phyloP scores from a whole-genome alignment of 2,113 vertebrate species.

The Oxygymnocypris stewartii region DNA sequence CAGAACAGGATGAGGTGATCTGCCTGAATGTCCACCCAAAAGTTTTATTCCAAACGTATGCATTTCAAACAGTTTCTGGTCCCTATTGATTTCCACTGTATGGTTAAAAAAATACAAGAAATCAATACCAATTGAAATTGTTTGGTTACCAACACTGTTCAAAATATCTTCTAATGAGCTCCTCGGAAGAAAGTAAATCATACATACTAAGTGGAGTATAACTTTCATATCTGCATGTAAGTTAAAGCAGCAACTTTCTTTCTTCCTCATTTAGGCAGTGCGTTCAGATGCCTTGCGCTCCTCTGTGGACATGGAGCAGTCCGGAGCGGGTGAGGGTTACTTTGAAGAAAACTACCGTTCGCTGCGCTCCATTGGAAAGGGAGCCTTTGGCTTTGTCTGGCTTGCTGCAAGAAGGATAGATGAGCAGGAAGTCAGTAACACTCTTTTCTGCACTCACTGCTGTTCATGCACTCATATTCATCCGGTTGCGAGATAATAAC shows the following conservation, averaged over 20 bases:
- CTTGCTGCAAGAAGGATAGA: constrained; percentile 75
- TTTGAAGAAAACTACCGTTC: constrained; percentile 83
- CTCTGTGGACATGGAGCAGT: constrained; percentile 78
- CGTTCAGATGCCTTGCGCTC: constrained; percentile 70
- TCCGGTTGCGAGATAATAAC: background rate
- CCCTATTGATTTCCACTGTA: no score
- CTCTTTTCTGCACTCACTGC: background rate
- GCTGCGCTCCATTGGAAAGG: constrained; percentile 82
- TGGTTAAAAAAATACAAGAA: no score
- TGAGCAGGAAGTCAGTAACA: constrained; percentile 78
- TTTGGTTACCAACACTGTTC: no score
- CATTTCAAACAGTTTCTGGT: no score
- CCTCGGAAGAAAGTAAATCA: no score
- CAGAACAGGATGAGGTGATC: constrained; percentile 71
- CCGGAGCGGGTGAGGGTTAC: constrained; percentile 84
- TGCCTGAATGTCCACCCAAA: background rate
- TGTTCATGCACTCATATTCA: background rate
- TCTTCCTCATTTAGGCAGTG: constrained; percentile 65
- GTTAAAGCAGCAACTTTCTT: background rate
- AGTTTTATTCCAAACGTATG: background rate
- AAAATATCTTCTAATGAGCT: background rate
- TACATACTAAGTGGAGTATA: background rate
- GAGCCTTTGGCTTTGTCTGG: constrained; percentile 94
- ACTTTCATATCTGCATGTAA: background rate
- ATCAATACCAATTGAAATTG: no score